These are phyloP conservation scores for Periophthalmodon schlosseri DNA, from an alignment of 2,113 vertebrate genomes.

Conservation along the genomic window DNA sequence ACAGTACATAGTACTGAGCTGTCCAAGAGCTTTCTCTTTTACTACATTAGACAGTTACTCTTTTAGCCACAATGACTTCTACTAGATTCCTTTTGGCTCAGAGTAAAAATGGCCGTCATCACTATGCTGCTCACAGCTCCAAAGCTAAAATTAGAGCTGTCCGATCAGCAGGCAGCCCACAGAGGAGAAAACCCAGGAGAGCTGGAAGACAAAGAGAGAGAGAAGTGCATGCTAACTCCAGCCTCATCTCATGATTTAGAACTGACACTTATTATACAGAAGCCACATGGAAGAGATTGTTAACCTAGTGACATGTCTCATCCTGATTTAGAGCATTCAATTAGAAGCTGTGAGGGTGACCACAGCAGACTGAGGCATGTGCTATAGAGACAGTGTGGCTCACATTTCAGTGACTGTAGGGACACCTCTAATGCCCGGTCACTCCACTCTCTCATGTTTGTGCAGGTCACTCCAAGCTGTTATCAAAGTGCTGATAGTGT, in stretches of 20 bases:
- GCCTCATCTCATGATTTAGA: not conserved
- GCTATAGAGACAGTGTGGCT: not conserved
- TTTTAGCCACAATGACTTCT: slow-evolving; percentile 36
- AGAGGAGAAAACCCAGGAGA: slow-evolving; percentile 65
- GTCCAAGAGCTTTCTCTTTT: not conserved
- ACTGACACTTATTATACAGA: not conserved
- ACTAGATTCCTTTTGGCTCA: slow-evolving; percentile 59
- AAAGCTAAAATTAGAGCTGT: slow-evolving; percentile 77
- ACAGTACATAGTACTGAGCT: not conserved
- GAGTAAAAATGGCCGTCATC: slow-evolving; percentile 78
- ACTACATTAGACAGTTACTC: slow-evolving; percentile 2
- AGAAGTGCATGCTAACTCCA: slow-evolving; percentile 32
- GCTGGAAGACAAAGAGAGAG: slow-evolving; percentile 4
- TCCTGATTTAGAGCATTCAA: not conserved
- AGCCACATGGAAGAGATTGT: not conserved
- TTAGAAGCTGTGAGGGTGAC: not conserved
- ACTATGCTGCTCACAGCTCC: slow-evolving; percentile 72
- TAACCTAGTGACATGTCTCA: not conserved
- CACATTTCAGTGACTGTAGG: not conserved
- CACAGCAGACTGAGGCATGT: not conserved
- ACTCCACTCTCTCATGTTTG: slow-evolving; percentile 29
- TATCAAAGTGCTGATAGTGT: slow-evolving; percentile 66
- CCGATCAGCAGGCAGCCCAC: slow-evolving; percentile 43
- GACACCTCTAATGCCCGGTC: slow-evolving; percentile 25
- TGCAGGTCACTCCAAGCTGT: slow-evolving; percentile 56